Percentiles rank a stretch among this genome's conserved stretches.
These are phyloP conservation scores for Orussus abietinus DNA, from an alignment of 1,140 invertebrate species.

Conservation along the genomic window DNA sequence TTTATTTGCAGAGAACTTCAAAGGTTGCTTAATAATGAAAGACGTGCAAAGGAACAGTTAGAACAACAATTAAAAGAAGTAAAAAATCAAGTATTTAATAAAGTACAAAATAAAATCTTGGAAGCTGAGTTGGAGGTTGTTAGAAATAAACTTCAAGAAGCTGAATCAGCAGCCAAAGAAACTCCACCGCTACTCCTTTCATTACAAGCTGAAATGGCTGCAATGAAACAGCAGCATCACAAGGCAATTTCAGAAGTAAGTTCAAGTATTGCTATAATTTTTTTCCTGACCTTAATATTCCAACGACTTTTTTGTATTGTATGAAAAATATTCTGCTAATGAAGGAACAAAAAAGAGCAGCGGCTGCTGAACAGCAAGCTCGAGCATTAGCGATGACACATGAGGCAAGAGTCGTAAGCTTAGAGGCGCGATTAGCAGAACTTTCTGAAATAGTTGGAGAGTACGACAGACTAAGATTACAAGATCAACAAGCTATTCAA, in stretches of 20 bases:
- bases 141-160: conserved; percentile 60
- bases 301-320: conserved; percentile 1
- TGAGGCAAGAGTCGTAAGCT: conserved; percentile 71
- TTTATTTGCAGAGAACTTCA: conserved; percentile 59
- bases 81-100: conserved; percentile 52
- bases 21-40: conserved; percentile 60
- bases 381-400: conserved; percentile 63
- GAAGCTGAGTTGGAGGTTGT: conserved; percentile 64
- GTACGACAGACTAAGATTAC: conserved; percentile 69
- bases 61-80: conserved; percentile 57
- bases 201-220: conserved; percentile 67
- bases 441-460: conserved; percentile 74
- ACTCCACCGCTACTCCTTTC: conserved; percentile 62
- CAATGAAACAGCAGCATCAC: conserved; percentile 68
- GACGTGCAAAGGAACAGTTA: conserved; percentile 60
- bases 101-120: conserved; percentile 56
- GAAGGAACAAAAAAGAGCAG: conserved; percentile 64
- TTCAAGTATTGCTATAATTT: too few species aligned
- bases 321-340: conserved; percentile 15
- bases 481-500: conserved; percentile 72
- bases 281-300: too few species aligned
- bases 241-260: conserved; percentile 61
- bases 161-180: conserved; percentile 57
- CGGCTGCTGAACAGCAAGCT: conserved; percentile 65
- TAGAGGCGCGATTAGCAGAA: conserved; percentile 77